A percentile compares a stretch with the other conserved stretches of the same genome.
Evolutionary conservation across 2,113 vertebrate species (phyloP).

Genomic region (Semnornis frantzii): DNA sequence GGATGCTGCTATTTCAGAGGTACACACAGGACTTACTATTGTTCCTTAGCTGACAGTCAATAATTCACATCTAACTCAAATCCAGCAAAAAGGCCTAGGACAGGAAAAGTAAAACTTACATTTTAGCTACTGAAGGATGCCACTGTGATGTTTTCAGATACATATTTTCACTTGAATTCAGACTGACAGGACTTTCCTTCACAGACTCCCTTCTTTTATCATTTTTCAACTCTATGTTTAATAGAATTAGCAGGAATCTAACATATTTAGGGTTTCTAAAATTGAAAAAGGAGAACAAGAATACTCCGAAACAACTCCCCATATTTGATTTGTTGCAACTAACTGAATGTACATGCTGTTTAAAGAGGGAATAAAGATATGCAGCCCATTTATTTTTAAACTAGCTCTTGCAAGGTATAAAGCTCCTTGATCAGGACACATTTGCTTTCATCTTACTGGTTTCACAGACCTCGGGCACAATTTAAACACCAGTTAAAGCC

Average conservation of each 20-base stretch:
- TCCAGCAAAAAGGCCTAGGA: neutral
- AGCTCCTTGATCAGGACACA: neutral
- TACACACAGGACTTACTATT: neutral
- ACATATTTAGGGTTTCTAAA: neutral
- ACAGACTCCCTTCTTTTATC: neutral
- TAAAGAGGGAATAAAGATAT: neutral
- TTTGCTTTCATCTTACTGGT: neutral
- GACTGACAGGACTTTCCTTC: neutral
- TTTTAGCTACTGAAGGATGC: neutral
- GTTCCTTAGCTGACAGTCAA: fast-evolving
- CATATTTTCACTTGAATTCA: neutral
- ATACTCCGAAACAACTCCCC: neutral
- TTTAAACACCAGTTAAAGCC: neutral
- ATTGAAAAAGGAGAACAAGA: neutral
- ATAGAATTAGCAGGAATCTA: neutral
- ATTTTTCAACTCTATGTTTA: neutral
- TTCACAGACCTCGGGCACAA: neutral
- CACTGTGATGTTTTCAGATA: neutral
- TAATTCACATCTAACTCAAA: neutral
- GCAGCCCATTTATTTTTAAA: neutral
- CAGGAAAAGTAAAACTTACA: neutral
- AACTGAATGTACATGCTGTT: neutral
- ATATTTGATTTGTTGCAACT: neutral
- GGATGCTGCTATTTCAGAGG: neutral
- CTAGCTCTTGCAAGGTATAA: fast-evolving